phyloP scores from a whole-genome alignment of 2,113 vertebrate genomes.

The Ranitomeya imitator region DNA sequence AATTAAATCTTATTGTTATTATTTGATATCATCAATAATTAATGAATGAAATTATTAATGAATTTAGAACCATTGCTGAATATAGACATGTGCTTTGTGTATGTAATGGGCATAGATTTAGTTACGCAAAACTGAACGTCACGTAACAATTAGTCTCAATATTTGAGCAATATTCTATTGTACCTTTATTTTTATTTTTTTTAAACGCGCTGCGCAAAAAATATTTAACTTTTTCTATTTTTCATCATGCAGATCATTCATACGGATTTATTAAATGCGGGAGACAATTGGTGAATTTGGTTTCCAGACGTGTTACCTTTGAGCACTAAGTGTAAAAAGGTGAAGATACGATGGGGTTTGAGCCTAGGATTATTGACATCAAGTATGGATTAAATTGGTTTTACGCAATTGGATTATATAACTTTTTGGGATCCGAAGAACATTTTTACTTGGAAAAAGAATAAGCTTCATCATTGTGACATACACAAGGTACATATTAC shows the following conservation, averaged over 20 bases:
- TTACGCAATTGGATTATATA: slow-evolving; percentile 53
- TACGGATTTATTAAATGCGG: slow-evolving; percentile 10
- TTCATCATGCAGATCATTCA: slow-evolving; percentile 2
- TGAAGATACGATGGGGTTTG: neutral
- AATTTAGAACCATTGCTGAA: neutral
- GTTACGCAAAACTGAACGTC: neutral
- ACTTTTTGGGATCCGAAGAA: slow-evolving; percentile 24
- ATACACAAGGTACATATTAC: slow-evolving; percentile 18
- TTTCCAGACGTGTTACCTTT: slow-evolving; percentile 47
- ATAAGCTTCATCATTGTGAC: neutral
- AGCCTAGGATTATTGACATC: neutral
- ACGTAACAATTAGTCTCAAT: neutral
- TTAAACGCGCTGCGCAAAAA: neutral
- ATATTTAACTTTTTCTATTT: neutral
- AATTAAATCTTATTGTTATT: neutral
- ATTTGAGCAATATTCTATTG: neutral
- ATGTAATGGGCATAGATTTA: neutral
- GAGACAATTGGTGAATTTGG: neutral
- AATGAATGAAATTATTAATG: neutral
- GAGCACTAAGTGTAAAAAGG: neutral
- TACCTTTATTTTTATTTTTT: neutral
- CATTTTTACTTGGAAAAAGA: slow-evolving; percentile 40
- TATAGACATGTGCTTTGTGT: neutral
- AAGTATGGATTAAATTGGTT: neutral
- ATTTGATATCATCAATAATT: neutral